These are phyloP conservation scores for Bombylius discolor DNA, from an alignment of 2,888 invertebrate species.

Conservation along the genomic window DNA sequence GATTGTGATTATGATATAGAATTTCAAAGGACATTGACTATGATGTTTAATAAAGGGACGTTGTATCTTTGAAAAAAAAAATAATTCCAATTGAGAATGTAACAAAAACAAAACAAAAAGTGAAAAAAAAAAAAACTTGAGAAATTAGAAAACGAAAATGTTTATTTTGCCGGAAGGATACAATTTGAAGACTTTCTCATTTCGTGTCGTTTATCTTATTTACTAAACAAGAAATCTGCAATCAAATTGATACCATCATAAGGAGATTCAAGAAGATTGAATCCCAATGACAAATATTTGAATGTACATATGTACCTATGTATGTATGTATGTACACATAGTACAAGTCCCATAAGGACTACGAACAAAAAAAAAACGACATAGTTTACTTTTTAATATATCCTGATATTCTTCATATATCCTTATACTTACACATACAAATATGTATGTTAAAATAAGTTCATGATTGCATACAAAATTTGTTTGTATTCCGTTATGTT, in stretches of 20 bases:
- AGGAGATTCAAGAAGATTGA: neutral
- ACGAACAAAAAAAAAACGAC: too few species aligned
- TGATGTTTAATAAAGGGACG: too few species aligned
- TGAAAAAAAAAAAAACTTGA: too few species aligned
- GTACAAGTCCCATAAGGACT: neutral
- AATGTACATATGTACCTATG: neutral
- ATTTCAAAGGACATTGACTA: neutral
- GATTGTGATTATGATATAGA: neutral
- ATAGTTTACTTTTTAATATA: too few species aligned
- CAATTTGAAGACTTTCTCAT: constrained; percentile 2
- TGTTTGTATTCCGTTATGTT: too few species aligned
- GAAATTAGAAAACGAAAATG: too few species aligned
- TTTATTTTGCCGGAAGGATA: constrained; percentile 1
- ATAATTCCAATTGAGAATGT: too few species aligned
- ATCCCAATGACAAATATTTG: neutral
- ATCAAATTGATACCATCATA: neutral
- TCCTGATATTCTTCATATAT: too few species aligned
- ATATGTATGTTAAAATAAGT: neutral
- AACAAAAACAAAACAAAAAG: too few species aligned
- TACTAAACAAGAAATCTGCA: constrained; percentile 9
- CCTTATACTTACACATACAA: too few species aligned
- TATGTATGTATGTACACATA: neutral
- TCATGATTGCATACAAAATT: too few species aligned
- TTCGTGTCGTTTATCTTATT: constrained; percentile 6
- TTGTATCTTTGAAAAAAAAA: too few species aligned